Base-by-base conservation (phyloP, 2,113 vertebrate genomes). In the Cynocephalus volans region DNA sequence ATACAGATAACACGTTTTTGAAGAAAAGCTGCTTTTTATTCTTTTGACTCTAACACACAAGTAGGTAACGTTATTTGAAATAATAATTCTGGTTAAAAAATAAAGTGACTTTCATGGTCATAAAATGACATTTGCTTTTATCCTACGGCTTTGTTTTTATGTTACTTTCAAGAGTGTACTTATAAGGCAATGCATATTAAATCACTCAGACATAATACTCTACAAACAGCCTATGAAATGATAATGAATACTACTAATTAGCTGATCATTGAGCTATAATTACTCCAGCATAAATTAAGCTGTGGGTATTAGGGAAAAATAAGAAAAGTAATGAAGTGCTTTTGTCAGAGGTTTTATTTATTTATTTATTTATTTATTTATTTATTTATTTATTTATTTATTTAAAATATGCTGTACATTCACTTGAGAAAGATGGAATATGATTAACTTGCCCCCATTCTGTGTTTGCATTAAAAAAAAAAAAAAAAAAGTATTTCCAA, bases 221-320 rank as follows among this genome's bases (percentile, higher is more conserved):
- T 98, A 98, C 98, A 99, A 99, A 99, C 98, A 99, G 97, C 97
- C 98, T 98, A 89, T 90, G 96, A 98, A 98, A 99, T 98, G 96
- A 98, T 98, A 98, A 99, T 98, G 97, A 98, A 97, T 98, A 92
- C 79, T 98, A 82, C 98, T 99, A 99, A 99, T 99, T 99, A 99
- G 98, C 97, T 98, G 97, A 98, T 99, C 97, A 96, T 97, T 96
- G 97, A 98, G 97, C 98, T 98, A 98, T 98, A 99, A 99, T 98
- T 97, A 98, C 98, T 99, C 98, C 92, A 97, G 97, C 98, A 99
- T 98, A 98, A 99, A 99, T 99, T 97, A 99, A 98, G 97, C 95
- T 97, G 93, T 75, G 93, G 98, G 96, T 98, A 98, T 99, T 98
- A 98, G 96, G 98, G 93, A 90, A 31, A 76, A 75, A 31, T 28